A percentile compares a stretch with the other conserved stretches of the same genome.
Evolutionary conservation across 2,113 vertebrate genomes (phyloP).

Genomic region (Chinchilla lanigera): DNA sequence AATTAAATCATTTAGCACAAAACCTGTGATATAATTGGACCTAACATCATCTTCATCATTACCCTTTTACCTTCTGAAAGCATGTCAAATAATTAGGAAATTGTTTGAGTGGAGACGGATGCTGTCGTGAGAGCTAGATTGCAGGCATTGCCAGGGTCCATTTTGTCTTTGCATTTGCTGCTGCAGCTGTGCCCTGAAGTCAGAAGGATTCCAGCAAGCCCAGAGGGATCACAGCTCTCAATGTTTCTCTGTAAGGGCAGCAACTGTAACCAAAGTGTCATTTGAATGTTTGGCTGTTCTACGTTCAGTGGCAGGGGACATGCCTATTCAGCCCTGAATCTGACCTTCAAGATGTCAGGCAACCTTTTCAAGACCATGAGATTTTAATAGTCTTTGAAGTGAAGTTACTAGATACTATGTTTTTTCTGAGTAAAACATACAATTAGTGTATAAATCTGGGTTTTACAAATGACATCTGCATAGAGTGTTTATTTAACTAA

Average conservation of each 20-base stretch:
- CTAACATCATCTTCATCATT: not conserved
- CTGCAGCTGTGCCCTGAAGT: not conserved
- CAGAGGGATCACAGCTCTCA: not conserved
- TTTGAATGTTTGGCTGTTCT: conserved; percentile 37
- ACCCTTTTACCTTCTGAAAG: not conserved
- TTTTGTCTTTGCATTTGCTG: conserved; percentile 23
- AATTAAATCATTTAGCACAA: not conserved
- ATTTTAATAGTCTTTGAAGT: conserved; percentile 49
- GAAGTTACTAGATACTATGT: not conserved
- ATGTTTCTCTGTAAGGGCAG: not conserved
- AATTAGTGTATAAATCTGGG: conserved; percentile 23
- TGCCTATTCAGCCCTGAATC: not conserved
- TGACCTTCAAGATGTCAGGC: conserved; percentile 50
- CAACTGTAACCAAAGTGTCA: not conserved
- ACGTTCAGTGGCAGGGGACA: not conserved
- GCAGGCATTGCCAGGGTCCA: not conserved
- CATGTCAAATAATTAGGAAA: not conserved
- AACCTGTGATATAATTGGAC: not conserved
- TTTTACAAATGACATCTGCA: conserved; percentile 19
- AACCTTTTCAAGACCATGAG: conserved; percentile 61
- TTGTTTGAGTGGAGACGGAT: not conserved
- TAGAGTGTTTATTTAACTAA: conserved; percentile 44
- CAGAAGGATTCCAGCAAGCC: not conserved
- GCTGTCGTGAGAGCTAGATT: too few species aligned
- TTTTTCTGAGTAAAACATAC: conserved; percentile 47